Conservation (phyloP, 1,140 invertebrate genomes). For the Conus ventricosus region DNA sequence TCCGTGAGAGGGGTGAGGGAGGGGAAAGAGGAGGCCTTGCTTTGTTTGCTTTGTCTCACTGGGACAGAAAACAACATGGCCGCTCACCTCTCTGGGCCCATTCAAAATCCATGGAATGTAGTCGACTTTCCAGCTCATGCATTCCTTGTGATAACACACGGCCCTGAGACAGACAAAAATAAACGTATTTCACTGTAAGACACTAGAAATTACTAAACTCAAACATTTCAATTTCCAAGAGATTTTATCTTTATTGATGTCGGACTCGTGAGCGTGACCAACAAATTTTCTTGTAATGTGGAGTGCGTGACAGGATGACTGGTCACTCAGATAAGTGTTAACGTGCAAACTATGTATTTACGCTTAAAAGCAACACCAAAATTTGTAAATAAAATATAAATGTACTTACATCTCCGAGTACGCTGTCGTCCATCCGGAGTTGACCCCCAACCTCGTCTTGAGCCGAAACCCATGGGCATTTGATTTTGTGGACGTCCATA, state of each 20-base stretch:
- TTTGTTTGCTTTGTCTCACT: slow-evolving; percentile 42
- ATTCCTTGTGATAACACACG: slow-evolving; percentile 40
- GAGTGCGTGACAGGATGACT: no score
- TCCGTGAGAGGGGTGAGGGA: neutral
- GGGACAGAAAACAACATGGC: slow-evolving; percentile 32
- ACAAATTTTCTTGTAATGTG: no score
- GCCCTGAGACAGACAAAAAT: slow-evolving; percentile 47
- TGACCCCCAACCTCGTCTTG: slow-evolving; percentile 14
- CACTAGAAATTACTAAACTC: neutral
- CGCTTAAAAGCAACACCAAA: neutral
- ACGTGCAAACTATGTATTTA: no score
- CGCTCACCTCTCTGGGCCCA: slow-evolving; percentile 53
- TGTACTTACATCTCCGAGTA: slow-evolving; percentile 1
- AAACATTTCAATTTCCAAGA: no score
- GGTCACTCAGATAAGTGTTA: no score
- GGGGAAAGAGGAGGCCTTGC: neutral
- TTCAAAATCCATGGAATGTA: slow-evolving; percentile 71
- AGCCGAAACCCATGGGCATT: neutral
- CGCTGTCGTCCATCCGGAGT: slow-evolving; percentile 11
- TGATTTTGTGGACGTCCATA: slow-evolving; percentile 21
- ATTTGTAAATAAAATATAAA: neutral
- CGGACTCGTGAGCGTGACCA: no score
- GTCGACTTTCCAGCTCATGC: slow-evolving; percentile 73
- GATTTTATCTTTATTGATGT: no score
- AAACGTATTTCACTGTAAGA: neutral